A percentile compares a stretch with the other conserved stretches of the same genome.
phyloP scores from a whole-genome alignment of 1,140 invertebrate genomes.

The Drosophila nikananu region DNA sequence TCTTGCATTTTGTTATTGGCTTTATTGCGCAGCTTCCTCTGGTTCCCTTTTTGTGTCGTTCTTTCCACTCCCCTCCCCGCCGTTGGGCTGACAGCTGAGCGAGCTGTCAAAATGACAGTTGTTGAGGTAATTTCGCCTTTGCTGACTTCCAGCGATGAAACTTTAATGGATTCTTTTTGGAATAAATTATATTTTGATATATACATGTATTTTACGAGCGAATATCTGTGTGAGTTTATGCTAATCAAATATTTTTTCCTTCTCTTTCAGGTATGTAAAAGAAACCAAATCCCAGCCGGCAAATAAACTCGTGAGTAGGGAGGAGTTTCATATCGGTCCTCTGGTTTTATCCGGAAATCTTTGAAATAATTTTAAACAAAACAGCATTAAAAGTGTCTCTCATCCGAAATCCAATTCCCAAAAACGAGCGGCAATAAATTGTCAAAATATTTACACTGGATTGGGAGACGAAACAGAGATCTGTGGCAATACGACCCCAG shows the following conservation, averaged over 20 bases:
- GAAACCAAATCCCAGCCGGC: not conserved
- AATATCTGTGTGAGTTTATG: conserved; percentile 8
- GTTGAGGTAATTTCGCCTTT: conserved; percentile 65
- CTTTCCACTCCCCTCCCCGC: not conserved
- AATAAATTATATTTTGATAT: conserved; percentile 33
- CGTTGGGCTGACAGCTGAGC: conserved; percentile 49
- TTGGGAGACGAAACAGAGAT: conserved; percentile 12
- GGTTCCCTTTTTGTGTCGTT: conserved; percentile 13
- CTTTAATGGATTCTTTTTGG: conserved; percentile 44
- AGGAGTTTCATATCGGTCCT: too few relatives aligned
- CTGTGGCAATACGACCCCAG: conserved; percentile 17
- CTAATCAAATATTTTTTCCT: conserved; percentile 32
- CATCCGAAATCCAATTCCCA: conserved; percentile 14
- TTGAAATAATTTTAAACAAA: conserved; percentile 13
- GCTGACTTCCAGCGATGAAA: conserved; percentile 38
- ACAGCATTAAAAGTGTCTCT: conserved; percentile 11
- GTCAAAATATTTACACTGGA: conserved; percentile 60
- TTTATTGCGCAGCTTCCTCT: conserved; percentile 49
- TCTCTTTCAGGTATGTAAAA: conserved; percentile 69
- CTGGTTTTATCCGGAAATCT: conserved; percentile 21
- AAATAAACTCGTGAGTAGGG: conserved; percentile 12
- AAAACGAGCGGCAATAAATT: conserved; percentile 63
- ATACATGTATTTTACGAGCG: conserved; percentile 5
- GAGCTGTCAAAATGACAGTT: conserved; percentile 73
- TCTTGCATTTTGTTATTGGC: conserved; percentile 70